These are phyloP conservation scores for Trilocha varians DNA, from an alignment of 2,888 invertebrate genomes.

Conservation along the genomic window DNA sequence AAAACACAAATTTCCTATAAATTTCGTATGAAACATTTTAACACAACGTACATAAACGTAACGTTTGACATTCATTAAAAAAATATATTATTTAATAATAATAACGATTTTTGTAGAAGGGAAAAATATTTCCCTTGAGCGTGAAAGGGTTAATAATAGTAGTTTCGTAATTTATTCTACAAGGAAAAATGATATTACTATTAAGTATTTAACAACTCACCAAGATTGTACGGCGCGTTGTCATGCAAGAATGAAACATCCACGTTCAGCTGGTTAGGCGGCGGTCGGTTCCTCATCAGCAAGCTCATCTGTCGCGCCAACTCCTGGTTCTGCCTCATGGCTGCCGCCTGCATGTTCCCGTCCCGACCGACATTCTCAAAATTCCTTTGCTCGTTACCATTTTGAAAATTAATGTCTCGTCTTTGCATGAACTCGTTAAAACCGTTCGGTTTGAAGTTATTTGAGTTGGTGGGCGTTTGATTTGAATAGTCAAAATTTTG, in stretches of 20 bases:
- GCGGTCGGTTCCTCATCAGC: slow-evolving; percentile 55
- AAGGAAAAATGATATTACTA: background rate
- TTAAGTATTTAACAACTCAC: slow-evolving; percentile 31
- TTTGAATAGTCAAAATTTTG: slow-evolving; percentile 51
- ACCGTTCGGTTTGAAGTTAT: slow-evolving; percentile 54
- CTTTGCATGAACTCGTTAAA: slow-evolving; percentile 48
- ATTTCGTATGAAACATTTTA: too few species aligned
- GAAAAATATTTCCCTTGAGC: too few species aligned
- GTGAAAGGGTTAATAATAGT: too few species aligned
- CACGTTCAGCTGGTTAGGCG: slow-evolving; percentile 56
- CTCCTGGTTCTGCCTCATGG: slow-evolving; percentile 57
- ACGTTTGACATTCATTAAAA: too few species aligned
- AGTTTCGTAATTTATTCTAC: background rate
- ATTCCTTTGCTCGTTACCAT: slow-evolving; percentile 37
- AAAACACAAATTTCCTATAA: too few species aligned
- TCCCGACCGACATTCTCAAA: slow-evolving; percentile 44
- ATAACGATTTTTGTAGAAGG: too few species aligned
- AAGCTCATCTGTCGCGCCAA: slow-evolving; percentile 58
- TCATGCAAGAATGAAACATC: slow-evolving; percentile 63
- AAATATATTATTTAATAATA: too few species aligned
- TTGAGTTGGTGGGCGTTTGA: slow-evolving; percentile 45
- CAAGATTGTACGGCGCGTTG: slow-evolving; percentile 55
- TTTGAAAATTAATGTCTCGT: slow-evolving; percentile 46
- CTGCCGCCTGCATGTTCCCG: slow-evolving; percentile 42
- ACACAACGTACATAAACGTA: too few species aligned